phyloP scores from a whole-genome alignment of 1,140 invertebrate genomes.

The Harpegnathos saltator region DNA sequence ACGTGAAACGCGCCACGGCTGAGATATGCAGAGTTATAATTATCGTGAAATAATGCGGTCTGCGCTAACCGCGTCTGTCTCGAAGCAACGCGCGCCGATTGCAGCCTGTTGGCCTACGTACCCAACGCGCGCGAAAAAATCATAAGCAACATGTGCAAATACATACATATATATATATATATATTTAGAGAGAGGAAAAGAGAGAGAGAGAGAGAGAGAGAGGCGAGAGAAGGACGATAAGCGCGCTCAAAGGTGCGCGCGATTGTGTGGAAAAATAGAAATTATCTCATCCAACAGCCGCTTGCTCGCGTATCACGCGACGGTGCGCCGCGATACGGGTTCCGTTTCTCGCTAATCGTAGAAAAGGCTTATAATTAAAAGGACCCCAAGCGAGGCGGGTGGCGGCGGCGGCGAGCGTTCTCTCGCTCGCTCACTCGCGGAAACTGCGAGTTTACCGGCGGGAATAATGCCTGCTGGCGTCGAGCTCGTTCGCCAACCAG shows the following conservation, averaged over 20 bases:
- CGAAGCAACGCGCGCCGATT: conserved; percentile 3
- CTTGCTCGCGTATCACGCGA: conserved; percentile 32
- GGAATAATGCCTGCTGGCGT: conserved; percentile 44
- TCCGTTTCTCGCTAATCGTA: conserved; percentile 45
- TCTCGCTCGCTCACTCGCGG: conserved; percentile 18
- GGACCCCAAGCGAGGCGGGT: background rate
- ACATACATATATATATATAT: too few species aligned
- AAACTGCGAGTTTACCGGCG: conserved; percentile 39
- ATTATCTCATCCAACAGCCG: conserved; percentile 54
- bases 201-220: conserved; percentile 13
- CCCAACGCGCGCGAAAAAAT: background rate
- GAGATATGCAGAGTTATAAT: conserved; percentile 28
- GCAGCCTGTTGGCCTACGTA: background rate
- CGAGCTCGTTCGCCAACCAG: background rate
- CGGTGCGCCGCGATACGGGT: conserved; percentile 32
- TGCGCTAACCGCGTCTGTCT: conserved; percentile 34
- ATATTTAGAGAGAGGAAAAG: too few species aligned
- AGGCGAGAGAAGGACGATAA: conserved; percentile 57
- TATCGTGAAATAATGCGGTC: conserved; percentile 31
- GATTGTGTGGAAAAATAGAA: conserved; percentile 58
- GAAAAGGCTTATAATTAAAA: conserved; percentile 53
- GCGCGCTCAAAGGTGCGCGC: conserved; percentile 38
- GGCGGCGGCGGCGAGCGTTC: background rate
- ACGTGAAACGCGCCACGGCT: background rate
- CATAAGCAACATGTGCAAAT: too few species aligned